Conservation (phyloP, 2,888 invertebrate species). For the Heliconius aoede region DNA sequence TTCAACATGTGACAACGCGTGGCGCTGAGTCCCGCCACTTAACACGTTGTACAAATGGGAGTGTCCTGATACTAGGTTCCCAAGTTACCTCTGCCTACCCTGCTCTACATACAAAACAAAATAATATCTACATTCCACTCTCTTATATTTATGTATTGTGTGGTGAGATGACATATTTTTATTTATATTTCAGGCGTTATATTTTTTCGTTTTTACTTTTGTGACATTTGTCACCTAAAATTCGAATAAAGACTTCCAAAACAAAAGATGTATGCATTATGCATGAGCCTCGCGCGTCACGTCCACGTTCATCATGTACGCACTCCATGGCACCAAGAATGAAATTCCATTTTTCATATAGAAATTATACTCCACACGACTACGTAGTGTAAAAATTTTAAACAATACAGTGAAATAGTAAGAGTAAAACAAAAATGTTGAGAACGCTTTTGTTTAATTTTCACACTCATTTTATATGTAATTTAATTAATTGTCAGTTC, state of each 20-base stretch:
- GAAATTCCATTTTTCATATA: slow-evolving; percentile 41
- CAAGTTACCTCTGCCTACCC: no score
- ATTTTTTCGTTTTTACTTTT: slow-evolving; percentile 28
- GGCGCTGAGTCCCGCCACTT: no score
- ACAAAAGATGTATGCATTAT: slow-evolving; percentile 44
- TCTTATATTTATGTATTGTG: no score
- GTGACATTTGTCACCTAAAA: slow-evolving; percentile 35
- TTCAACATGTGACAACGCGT: no score
- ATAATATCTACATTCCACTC: background rate
- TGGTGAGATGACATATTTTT: background rate
- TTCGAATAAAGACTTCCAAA: slow-evolving; percentile 43
- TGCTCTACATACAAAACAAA: background rate
- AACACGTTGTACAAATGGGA: no score
- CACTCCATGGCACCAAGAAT: slow-evolving; percentile 43
- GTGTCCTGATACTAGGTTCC: no score
- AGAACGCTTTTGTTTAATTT: background rate
- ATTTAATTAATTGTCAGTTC: background rate
- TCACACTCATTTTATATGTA: background rate
- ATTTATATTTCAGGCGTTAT: slow-evolving; percentile 4
- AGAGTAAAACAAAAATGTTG: background rate
- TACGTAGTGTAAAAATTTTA: slow-evolving; percentile 16
- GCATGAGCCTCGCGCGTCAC: slow-evolving; percentile 41
- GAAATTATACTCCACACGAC: slow-evolving; percentile 22
- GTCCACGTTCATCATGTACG: slow-evolving; percentile 39
- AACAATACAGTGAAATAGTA: slow-evolving; percentile 24